Base-by-base conservation (phyloP, 2,888 invertebrate genomes). In the Acronicta leporina region DNA sequence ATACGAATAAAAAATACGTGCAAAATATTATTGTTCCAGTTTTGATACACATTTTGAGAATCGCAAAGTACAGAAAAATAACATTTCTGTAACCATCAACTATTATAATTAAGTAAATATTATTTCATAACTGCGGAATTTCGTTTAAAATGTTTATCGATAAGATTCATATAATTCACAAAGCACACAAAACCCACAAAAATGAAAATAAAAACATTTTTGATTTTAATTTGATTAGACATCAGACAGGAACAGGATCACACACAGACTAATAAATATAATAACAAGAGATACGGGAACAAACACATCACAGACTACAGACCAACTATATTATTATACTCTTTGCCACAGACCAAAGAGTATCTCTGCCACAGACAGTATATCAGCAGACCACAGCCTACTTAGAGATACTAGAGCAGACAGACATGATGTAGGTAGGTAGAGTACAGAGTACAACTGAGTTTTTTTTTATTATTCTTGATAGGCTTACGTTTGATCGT, bases 1-100 rank as follows among this genome's bases (percentile, higher is more conserved):
- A 88, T 38, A 84, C 87, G 52, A 79, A 73, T 49, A 85, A 33
- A 55, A 89, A 77, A 58, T 88, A 71, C 45, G 81, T 84, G 61
- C 79, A 86, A 71, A 88, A 84, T 70, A 92, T 61, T 72, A 89
- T 67, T 80, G 90, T 71, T 70, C 83, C 59, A 70, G 81, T 73
- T 83, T 85, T 88, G 54, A 62, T 79, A 79, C 66, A 88, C 94
- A 94, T 94, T 85, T 87, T 89, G 85, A 79, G 66, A 61, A 63
- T 68, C 61, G 64, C 43, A n/a, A 25, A 48, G 40, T 59, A 68
- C 59, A 65, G 25, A 55, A 64, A 71, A 70, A 69, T 61, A 72
- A 63, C 77, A 79, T 79, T 68, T 78, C 64, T 70, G 35, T 63
- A 45, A 38, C 51, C 52, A 65, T 56, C 27, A 50, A 41, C 27